These are phyloP conservation scores for Heliothis subflexa DNA, from an alignment of 1,140 invertebrate genomes.

Conservation along the genomic window DNA sequence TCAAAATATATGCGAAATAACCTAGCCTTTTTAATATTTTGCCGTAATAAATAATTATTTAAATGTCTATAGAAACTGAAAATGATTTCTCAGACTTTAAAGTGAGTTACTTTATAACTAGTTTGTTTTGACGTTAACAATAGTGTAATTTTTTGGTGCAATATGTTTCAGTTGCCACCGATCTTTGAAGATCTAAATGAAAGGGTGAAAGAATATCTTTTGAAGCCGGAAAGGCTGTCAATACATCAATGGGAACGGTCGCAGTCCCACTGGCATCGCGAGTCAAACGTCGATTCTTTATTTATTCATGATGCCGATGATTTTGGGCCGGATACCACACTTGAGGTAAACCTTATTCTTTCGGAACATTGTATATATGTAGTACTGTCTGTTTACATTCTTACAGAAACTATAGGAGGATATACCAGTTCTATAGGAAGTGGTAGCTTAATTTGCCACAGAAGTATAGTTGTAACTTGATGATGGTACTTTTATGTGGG, in stretches of 20 bases:
- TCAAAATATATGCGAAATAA: slow-evolving; percentile 17
- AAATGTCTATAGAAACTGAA: slow-evolving; percentile 59
- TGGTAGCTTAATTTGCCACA: no score
- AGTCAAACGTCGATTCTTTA: slow-evolving; percentile 73
- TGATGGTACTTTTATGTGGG: no score
- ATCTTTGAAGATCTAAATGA: slow-evolving; percentile 80
- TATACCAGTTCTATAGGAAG: no score
- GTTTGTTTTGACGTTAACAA: neutral
- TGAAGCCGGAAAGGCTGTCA: slow-evolving; percentile 77
- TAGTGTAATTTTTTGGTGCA: slow-evolving; percentile 10
- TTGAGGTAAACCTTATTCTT: slow-evolving; percentile 64
- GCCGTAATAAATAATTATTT: neutral
- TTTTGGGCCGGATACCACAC: slow-evolving; percentile 70
- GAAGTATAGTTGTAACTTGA: no score
- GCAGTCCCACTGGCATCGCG: slow-evolving; percentile 77
- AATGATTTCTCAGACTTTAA: slow-evolving; percentile 65
- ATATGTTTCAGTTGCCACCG: slow-evolving; percentile 76
- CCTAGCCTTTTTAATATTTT: neutral
- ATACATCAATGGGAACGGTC: slow-evolving; percentile 82
- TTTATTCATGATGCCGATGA: slow-evolving; percentile 75
- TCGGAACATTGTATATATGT: neutral
- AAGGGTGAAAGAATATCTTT: slow-evolving; percentile 74
- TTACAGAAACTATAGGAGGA: no score
- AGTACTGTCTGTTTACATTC: no score
- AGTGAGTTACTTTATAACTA: slow-evolving; percentile 29